phyloP scores from a whole-genome alignment of 2,888 invertebrate species.

The Merodon equestris region DNA sequence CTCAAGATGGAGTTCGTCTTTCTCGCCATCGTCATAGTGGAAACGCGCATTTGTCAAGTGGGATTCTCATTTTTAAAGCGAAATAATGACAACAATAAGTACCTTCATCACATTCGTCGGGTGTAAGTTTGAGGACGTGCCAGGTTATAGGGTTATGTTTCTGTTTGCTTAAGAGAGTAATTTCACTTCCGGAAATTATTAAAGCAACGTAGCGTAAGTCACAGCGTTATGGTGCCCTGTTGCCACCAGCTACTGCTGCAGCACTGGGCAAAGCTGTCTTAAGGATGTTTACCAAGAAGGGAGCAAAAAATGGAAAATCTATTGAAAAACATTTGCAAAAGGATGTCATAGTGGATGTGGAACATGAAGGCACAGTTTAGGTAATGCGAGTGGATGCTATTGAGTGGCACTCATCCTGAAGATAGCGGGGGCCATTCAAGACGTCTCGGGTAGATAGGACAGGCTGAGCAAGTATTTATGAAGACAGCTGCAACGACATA shows the following conservation, averaged over 20 bases:
- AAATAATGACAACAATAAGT: slow-evolving; percentile 67
- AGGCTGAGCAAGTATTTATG: background rate
- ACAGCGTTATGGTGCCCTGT: background rate
- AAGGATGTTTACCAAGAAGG: background rate
- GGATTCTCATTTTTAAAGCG: slow-evolving; percentile 65
- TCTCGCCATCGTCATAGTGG: slow-evolving; percentile 20
- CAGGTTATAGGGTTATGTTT: slow-evolving; percentile 63
- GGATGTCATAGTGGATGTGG: no score
- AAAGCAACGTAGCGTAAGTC: slow-evolving; percentile 20
- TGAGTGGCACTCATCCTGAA: no score
- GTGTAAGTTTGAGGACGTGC: slow-evolving; percentile 55
- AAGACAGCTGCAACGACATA: slow-evolving; percentile 9
- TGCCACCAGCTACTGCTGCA: no score
- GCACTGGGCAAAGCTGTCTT: background rate
- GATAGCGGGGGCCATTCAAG: no score
- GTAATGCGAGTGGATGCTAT: no score
- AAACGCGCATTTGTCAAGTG: slow-evolving; percentile 60
- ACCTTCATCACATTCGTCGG: slow-evolving; percentile 63
- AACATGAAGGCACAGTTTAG: no score
- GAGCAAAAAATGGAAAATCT: no score
- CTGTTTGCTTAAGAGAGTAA: slow-evolving; percentile 49
- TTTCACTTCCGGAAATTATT: slow-evolving; percentile 61
- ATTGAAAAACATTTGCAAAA: no score
- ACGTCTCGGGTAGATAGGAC: no score
- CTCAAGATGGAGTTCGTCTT: slow-evolving; percentile 10